These are phyloP conservation scores for Larimichthys crocea DNA, from an alignment of 2,113 vertebrate genomes.

Conservation along the genomic window DNA sequence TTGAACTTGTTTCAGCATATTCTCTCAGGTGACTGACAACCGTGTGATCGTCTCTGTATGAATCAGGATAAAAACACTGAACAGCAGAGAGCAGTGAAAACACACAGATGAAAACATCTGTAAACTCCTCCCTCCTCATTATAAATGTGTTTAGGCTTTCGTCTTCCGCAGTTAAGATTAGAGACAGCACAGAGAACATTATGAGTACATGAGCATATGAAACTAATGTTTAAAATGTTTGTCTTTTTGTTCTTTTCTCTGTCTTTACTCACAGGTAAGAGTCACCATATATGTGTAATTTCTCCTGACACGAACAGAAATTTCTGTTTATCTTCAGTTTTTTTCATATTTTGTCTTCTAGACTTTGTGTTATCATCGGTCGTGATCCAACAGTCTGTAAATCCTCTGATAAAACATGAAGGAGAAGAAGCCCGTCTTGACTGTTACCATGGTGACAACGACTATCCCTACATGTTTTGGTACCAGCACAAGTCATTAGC, in stretches of 20 bases:
- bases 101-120: background rate
- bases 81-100: constrained; percentile 45
- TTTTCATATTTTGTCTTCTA: constrained; percentile 1
- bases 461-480: constrained; percentile 58
- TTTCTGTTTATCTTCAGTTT: background rate
- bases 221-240: background rate
- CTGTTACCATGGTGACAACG: constrained; percentile 55
- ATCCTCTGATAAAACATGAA: background rate
- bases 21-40: background rate
- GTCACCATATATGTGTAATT: background rate
- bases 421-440: constrained; percentile 1
- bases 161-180: background rate
- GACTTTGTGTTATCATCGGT: constrained; percentile 8
- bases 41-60: background rate
- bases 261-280: constrained; percentile 54
- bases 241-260: background rate
- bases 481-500: constrained; percentile 35
- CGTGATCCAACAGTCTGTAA: constrained; percentile 37
- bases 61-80: background rate
- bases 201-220: background rate
- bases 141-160: background rate
- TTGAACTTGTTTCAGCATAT: background rate
- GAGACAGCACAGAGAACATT: background rate
- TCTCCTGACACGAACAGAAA: background rate
- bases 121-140: constrained; percentile 42